phyloP scores from a whole-genome alignment of 2,113 vertebrate genomes.

The Heteronetta atricapilla region DNA sequence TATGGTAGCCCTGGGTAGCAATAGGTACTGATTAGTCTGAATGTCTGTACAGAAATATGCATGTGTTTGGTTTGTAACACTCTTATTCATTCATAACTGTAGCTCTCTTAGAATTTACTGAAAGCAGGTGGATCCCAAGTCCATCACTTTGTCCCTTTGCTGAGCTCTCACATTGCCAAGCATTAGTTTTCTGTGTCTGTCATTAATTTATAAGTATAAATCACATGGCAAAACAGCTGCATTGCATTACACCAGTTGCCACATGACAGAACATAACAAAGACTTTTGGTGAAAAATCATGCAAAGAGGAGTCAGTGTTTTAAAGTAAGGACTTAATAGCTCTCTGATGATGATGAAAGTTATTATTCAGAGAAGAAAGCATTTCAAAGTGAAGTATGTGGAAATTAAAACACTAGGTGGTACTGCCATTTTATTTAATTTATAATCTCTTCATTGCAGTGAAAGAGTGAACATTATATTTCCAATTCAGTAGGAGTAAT shows the following conservation, averaged over 20 bases:
- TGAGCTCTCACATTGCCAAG: background rate
- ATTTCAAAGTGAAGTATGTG: slow-evolving; percentile 49
- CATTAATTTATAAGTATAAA: background rate
- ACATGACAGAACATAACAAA: background rate
- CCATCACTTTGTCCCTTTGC: background rate
- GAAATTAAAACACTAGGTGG: slow-evolving; percentile 72
- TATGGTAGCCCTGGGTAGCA: background rate
- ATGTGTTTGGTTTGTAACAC: background rate
- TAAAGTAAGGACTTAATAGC: slow-evolving; percentile 34
- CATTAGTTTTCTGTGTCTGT: background rate
- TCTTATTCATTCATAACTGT: background rate
- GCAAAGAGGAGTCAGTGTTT: background rate
- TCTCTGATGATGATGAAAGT: slow-evolving; percentile 30
- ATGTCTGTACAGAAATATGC: background rate
- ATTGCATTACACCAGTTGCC: background rate
- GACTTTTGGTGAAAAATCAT: background rate
- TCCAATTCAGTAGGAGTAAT: slow-evolving; percentile 39
- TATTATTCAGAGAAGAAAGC: slow-evolving; percentile 37
- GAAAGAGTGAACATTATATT: slow-evolving; percentile 39
- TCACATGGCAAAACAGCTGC: background rate
- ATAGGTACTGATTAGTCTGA: background rate
- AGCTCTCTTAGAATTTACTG: background rate
- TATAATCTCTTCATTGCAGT: slow-evolving; percentile 17
- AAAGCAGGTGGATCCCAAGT: background rate
- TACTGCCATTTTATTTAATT: slow-evolving; percentile 18